Evolutionary conservation across 1,140 invertebrate genomes (phyloP).

Genomic region (Bombus balteatus): DNA sequence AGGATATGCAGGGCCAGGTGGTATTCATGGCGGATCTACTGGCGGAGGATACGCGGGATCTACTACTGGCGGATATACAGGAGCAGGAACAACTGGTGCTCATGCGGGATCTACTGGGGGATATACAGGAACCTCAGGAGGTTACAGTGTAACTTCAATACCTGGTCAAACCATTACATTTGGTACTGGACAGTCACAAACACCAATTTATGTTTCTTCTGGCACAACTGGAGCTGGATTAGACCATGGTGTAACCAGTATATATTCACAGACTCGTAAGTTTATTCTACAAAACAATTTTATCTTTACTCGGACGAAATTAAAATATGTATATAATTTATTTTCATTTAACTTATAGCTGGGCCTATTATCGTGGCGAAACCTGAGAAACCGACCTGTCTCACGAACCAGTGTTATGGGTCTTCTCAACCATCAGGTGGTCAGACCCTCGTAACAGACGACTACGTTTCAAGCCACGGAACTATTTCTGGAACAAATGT

Average conservation of each 20-base stretch:
- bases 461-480: not conserved
- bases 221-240: not conserved
- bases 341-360: not conserved
- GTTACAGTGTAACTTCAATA: not conserved
- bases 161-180: too few species aligned
- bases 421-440: not conserved
- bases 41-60: not conserved
- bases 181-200: constrained; percentile 1
- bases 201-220: constrained; percentile 18
- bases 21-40: too few species aligned
- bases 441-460: not conserved
- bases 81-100: too few species aligned
- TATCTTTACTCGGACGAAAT: not conserved
- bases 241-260: not conserved
- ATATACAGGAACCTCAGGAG: not conserved
- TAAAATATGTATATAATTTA: not conserved
- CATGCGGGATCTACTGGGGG: not conserved
- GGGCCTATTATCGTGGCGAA: not conserved
- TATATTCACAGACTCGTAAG: constrained; percentile 30
- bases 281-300: not conserved
- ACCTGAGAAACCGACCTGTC: not conserved
- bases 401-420: not conserved
- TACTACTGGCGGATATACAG: too few species aligned
- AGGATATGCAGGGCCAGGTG: too few species aligned
- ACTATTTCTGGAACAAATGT: not conserved